Conservation (phyloP, 2,797 vertebrate genomes). For the Sebastes ruberrimus region DNA sequence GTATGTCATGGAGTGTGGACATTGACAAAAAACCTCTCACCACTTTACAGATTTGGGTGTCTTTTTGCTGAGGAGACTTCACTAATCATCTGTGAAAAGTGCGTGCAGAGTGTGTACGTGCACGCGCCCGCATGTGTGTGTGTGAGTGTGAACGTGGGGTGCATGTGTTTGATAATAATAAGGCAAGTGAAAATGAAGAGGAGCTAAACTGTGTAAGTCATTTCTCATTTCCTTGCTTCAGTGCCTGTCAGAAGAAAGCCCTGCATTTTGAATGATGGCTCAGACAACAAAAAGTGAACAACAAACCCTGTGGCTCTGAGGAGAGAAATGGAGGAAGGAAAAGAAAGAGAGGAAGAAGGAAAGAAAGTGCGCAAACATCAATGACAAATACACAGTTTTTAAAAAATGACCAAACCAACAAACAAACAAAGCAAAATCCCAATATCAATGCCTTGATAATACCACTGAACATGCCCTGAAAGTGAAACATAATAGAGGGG, state of each 20-base stretch:
- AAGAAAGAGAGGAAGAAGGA: neutral
- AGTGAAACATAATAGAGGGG: slow-evolving; percentile 59
- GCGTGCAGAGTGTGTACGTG: neutral
- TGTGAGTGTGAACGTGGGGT: neutral
- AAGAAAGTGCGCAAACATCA: neutral
- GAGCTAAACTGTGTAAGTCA: slow-evolving; percentile 80
- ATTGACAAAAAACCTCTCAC: slow-evolving; percentile 68
- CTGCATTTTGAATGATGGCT: slow-evolving; percentile 78
- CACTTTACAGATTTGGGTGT: slow-evolving; percentile 66
- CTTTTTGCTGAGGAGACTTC: slow-evolving; percentile 64
- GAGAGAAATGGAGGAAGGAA: slow-evolving; percentile 29
- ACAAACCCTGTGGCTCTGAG: slow-evolving; percentile 71
- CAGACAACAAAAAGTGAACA: slow-evolving; percentile 77
- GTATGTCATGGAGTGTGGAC: slow-evolving; percentile 57
- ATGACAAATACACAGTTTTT: slow-evolving; percentile 32
- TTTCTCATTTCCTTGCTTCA: slow-evolving; percentile 81
- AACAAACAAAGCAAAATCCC: slow-evolving; percentile 50
- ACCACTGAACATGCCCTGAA: slow-evolving; percentile 52
- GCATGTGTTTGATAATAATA: slow-evolving; percentile 70
- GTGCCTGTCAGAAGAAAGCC: slow-evolving; percentile 75
- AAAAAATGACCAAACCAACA: slow-evolving; percentile 49
- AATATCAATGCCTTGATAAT: slow-evolving; percentile 57
- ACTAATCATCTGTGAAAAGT: slow-evolving; percentile 74
- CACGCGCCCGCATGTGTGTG: neutral
- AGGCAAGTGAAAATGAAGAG: slow-evolving; percentile 79